Evolutionary conservation across 2,797 vertebrate genomes (phyloP), one percentile per base, ranked within the genome.

Genomic region (Rhabdomys pumilio): DNA sequence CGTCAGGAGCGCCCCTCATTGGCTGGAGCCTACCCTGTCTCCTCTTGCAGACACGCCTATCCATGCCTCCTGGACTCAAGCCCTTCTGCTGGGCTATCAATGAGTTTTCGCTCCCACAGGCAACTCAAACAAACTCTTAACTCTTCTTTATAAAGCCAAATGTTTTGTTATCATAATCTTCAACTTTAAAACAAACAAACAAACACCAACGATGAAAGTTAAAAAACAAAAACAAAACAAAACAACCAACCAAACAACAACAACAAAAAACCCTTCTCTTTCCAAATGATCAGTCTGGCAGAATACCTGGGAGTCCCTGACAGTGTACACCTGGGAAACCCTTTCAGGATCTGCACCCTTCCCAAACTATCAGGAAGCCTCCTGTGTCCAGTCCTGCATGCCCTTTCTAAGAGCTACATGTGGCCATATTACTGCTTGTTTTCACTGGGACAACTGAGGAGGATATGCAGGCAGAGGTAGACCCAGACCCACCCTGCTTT

Each of bases 71-170:
- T 24, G 29, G 89, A 53, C 24, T 47, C 44, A 69, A 59, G 72
- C n/a, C 29, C 15, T 29, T 34, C 0, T 0, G 34, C 84, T 34
- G 41, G 87, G 41, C 15, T 29, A n/a, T 17, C 57, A n/a, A 67
- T 41, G 20, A 57, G 20, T 34, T n/a, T 22, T 50, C 41, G 69
- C 69, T 82, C 44, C 57, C n/a, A 82, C 0, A 53, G 22, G n/a
- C n/a, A 93, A 77, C 22, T 93, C 94, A 92, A 67, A 89, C 17
- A 50, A 72, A 65, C 65, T 92, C 41, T 0, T 31, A 31, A 86
- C 63, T 82, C 69, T 92, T 75, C 76, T 85, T 75, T 77, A 19
- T 38, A 50, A n/a, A 47, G 73, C 41, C 19, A 67, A 88, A 90
- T 44, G 2, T 4, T 34, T 83, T 94, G 69, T 22, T 84, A 44